Base-by-base conservation (phyloP, 2,888 invertebrate genomes). In the Choreutis nemorana region DNA sequence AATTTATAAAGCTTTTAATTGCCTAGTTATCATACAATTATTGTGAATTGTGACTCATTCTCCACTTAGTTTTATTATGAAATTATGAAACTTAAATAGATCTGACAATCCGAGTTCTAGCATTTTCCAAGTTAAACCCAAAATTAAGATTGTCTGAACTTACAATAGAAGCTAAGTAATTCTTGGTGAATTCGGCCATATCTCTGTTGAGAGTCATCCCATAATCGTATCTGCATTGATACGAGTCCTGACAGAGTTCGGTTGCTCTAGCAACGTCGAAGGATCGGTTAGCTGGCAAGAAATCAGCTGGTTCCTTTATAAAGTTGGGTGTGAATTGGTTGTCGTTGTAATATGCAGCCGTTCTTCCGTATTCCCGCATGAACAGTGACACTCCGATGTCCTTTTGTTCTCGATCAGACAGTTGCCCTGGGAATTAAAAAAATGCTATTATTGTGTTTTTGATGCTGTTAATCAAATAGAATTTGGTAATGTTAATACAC, bases 201-300 rank as follows among this genome's bases (percentile, higher is more conserved):
- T 94, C 92, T 39, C 89, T 79, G 59, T 91, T 89, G 2, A 93
- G 67, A 0, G 91, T 91, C 83, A 94, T 87, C 1, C 90, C 87
- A 53, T 88, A 96, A 56, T 96, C 96, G 51, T 88, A 96, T 44
- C 87, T 83, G 61, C 96, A 96, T 51, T 94, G 92, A 58, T 90
- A 90, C 1, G 88, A 87, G 30, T 89, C 87, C 26, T 89, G 89
- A 47, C 94, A 95, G 7, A 91, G 65, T 28, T 87, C 85, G 25
- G 81, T 68, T 0, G 91, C 90, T 26, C 81, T 70, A 1, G 70
- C 63, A 16, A 87, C 75, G 40, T 89, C 88, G 5, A 79, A 66
- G 0, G 86, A 81, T 29, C 90, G 80, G 63, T 93, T 91, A 0
- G 71, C 65, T 29, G 92, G 89, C 31, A 94, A 59, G 53, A 93